phyloP scores from a whole-genome alignment of 92 coral and sea anemone species.

The Siderastrea siderea region DNA sequence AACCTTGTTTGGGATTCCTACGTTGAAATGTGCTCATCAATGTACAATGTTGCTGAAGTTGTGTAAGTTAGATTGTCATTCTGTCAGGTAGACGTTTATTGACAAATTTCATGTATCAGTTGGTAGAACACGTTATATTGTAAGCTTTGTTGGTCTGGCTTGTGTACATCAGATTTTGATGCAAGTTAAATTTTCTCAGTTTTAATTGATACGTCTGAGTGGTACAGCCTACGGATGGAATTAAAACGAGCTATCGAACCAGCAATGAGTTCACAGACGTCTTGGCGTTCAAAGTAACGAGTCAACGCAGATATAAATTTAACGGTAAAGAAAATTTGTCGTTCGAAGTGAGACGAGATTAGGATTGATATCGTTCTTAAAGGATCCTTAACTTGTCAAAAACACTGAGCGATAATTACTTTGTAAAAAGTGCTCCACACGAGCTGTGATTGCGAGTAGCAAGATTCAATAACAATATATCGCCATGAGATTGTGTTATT shows the following conservation, averaged over 20 bases:
- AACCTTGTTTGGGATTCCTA: neutral
- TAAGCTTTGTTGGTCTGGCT: neutral
- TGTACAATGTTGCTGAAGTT: neutral
- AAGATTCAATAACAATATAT: neutral
- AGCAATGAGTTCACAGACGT: too few relatives aligned
- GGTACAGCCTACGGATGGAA: neutral
- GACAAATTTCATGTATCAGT: neutral
- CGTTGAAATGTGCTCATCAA: neutral
- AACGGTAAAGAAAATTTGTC: too few relatives aligned
- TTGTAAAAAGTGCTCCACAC: neutral
- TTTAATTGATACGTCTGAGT: neutral
- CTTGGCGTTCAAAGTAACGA: too few relatives aligned
- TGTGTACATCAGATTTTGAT: neutral
- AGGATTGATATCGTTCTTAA: too few relatives aligned
- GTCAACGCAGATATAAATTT: too few relatives aligned
- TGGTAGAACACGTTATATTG: neutral
- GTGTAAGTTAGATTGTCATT: neutral
- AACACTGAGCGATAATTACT: neutral
- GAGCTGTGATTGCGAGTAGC: neutral
- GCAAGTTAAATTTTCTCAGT: neutral
- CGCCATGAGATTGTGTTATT: conserved; percentile 14
- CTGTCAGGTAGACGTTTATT: conserved; percentile 7
- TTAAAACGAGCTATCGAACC: neutral
- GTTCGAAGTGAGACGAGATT: neutral
- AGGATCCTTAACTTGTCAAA: neutral